phyloP scores from a whole-genome alignment of 2,797 vertebrate species.

The Macroramphosus scolopax region DNA sequence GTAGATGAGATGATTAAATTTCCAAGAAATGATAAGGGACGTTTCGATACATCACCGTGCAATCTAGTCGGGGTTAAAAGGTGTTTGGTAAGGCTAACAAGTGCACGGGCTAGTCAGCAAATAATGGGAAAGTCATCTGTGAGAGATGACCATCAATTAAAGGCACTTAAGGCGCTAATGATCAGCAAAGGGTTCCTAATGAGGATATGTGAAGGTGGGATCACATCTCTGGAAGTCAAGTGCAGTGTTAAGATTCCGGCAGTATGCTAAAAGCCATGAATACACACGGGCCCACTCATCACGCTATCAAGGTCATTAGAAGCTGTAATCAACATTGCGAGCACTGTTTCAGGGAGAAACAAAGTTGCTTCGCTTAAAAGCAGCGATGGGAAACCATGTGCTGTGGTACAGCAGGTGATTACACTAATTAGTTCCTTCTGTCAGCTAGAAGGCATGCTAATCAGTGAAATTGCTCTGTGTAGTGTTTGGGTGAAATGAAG shows the following conservation, averaged over 20 bases:
- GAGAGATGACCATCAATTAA: slow-evolving; percentile 80
- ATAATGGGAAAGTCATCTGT: slow-evolving; percentile 76
- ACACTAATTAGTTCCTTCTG: slow-evolving; percentile 69
- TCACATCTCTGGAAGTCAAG: slow-evolving; percentile 69
- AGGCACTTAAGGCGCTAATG: slow-evolving; percentile 79
- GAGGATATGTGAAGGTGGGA: slow-evolving; percentile 78
- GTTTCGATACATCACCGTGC: slow-evolving; percentile 34
- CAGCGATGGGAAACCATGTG: slow-evolving; percentile 38
- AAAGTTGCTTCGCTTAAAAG: slow-evolving; percentile 57
- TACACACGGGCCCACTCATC: slow-evolving; percentile 51
- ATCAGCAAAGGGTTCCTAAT: slow-evolving; percentile 76
- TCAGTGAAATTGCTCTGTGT: slow-evolving; percentile 53
- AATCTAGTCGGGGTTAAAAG: slow-evolving; percentile 36
- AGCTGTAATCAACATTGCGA: slow-evolving; percentile 59
- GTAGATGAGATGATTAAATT: slow-evolving; percentile 24
- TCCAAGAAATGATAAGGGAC: slow-evolving; percentile 29
- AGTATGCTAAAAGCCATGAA: slow-evolving; percentile 61
- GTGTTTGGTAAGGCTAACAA: slow-evolving; percentile 57
- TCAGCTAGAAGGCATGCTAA: slow-evolving; percentile 65
- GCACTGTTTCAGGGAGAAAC: slow-evolving; percentile 51
- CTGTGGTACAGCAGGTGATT: slow-evolving; percentile 61
- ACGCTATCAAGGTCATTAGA: slow-evolving; percentile 71
- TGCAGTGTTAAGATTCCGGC: slow-evolving; percentile 61
- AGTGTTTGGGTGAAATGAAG: slow-evolving; percentile 48
- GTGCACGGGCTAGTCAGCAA: slow-evolving; percentile 65